Base-by-base conservation (phyloP, 1,140 invertebrate species). In the Apis florea region DNA sequence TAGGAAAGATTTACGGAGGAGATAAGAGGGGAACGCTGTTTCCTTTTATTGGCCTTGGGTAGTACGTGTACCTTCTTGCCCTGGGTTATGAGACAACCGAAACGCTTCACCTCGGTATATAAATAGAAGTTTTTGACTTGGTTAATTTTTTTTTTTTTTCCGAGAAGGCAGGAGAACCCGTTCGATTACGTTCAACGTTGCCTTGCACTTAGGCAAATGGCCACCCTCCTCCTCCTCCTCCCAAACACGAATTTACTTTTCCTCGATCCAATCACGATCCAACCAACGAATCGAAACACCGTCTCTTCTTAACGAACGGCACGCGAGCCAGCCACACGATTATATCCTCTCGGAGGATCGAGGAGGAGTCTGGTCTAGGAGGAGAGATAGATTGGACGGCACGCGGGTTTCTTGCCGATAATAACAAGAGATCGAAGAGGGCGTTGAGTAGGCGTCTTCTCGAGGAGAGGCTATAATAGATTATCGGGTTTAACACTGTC, bases 111-210 rank as follows among this genome's bases (percentile, higher is more conserved):
- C 5, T 40, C 6, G n/a, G 26, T 56, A n/a, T n/a, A n/a, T n/a
- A 77, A 77, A 77, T 21, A 68, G 9, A 47, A 56, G 31, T 53
- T 47, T 53, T 13, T 13, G 40, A 40, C 12, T 68, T 17, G 9
- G 19, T n/a, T n/a, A 40, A 26, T 26, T 40, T 12, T 9, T 8
- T 11, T 4, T 26, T 17, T 21, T 31, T 19, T 11, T 6, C 66
- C 64, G 49, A 47, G 66, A 49, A 66, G 51, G n/a, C n/a, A n/a
- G n/a, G n/a, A n/a, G n/a, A n/a, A 74, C 75, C 71, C 51, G 51
- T 77, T 77, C 63, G 73, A 69, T 76, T 82, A 69, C 79, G 51
- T 56, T 67, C 67, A 76, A 69, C 66, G n/a, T n/a, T 63, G 51
- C 40, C 80, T 40, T 40, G 4, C 31, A 61, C 64, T 77, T 76